Evolutionary conservation across 1,140 invertebrate genomes (phyloP).

Genomic region (Leucophenga varia): DNA sequence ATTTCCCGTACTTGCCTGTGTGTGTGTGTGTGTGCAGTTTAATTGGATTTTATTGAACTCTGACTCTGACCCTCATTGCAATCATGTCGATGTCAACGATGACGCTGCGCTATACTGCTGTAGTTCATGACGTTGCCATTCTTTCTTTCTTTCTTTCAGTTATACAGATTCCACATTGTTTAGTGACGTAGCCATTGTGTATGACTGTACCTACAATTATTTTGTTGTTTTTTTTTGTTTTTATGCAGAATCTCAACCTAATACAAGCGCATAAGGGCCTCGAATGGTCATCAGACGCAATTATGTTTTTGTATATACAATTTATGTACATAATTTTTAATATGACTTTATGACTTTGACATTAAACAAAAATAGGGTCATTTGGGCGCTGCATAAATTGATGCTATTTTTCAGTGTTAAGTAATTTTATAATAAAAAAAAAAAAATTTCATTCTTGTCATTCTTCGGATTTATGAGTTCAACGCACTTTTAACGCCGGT

Average conservation of each 20-base stretch:
- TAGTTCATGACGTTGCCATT: too few relatives aligned
- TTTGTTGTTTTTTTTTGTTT: too few relatives aligned
- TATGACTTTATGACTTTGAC: constrained; percentile 33
- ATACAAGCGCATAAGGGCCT: constrained; percentile 17
- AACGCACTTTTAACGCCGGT: background rate
- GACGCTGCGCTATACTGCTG: constrained; percentile 14
- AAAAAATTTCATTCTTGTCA: too few relatives aligned
- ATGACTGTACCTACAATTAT: constrained; percentile 5
- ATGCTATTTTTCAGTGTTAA: too few relatives aligned
- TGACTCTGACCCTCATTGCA: constrained; percentile 50
- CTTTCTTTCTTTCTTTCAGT: too few relatives aligned
- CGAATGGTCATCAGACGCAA: constrained; percentile 3
- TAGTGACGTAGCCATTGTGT: constrained; percentile 23
- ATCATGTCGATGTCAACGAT: constrained; percentile 26
- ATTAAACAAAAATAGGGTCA: too few relatives aligned
- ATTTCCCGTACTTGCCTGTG: too few relatives aligned
- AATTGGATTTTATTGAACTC: constrained; percentile 54
- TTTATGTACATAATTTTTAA: constrained; percentile 16
- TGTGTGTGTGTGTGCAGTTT: constrained; percentile 17
- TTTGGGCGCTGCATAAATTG: too few relatives aligned
- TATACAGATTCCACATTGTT: too few relatives aligned
- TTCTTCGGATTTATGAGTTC: too few relatives aligned
- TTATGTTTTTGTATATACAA: constrained; percentile 38
- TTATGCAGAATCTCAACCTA: too few relatives aligned
- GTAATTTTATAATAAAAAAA: too few relatives aligned